A percentile compares a stretch with the other conserved stretches of the same genome.
These are phyloP conservation scores for Onthophagus taurus DNA, from an alignment of 1,140 invertebrate genomes.

Conservation along the genomic window DNA sequence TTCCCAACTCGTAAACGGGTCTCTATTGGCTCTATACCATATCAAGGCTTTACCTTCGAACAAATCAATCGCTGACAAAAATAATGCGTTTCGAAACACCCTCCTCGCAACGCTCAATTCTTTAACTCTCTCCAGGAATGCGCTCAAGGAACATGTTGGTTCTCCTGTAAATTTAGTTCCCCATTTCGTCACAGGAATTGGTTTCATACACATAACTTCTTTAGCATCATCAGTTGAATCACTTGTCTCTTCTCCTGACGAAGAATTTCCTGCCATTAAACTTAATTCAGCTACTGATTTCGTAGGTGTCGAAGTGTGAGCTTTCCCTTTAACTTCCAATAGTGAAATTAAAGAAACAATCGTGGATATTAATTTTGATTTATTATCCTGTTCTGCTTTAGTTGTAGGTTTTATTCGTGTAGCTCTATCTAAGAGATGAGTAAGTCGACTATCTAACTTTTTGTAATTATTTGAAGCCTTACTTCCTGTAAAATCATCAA, in stretches of 20 bases:
- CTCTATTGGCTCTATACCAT: constrained; percentile 11
- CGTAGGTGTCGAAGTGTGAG: not conserved
- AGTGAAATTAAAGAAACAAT: not conserved
- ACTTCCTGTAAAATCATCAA: not conserved
- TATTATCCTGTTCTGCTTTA: not conserved
- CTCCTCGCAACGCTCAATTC: constrained; percentile 12
- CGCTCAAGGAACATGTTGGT: constrained; percentile 4
- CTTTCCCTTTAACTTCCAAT: not conserved
- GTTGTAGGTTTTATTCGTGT: not conserved
- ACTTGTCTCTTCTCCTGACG: not conserved
- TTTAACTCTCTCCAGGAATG: constrained; percentile 13
- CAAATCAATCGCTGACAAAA: constrained; percentile 15
- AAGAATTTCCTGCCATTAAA: not conserved
- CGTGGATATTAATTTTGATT: not conserved
- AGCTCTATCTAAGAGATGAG: not conserved
- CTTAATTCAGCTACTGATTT: not conserved
- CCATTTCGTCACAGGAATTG: constrained; percentile 3
- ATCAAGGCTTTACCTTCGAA: constrained; percentile 14
- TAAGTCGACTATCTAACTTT: not conserved
- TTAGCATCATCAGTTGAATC: not conserved
- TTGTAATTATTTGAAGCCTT: not conserved
- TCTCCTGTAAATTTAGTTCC: constrained; percentile 1
- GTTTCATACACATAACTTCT: not conserved
- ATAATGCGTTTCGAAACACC: constrained; percentile 4
- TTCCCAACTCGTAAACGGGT: not conserved